Conservation (phyloP, 2,113 vertebrate species). For the Colius striatus region DNA sequence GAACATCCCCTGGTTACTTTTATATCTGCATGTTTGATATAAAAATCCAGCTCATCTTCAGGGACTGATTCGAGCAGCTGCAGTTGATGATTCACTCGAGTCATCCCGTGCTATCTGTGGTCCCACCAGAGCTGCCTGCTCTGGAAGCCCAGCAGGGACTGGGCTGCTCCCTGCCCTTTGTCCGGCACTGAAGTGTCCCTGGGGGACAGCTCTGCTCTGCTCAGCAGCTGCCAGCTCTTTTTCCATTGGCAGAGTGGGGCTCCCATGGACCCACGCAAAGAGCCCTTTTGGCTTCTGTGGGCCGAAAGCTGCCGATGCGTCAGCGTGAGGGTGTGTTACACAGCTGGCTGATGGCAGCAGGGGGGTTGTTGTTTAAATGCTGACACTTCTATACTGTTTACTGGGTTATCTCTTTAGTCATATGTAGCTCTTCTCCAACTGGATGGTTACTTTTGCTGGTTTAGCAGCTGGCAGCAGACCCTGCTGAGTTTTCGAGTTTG, state of each 20-base stretch:
- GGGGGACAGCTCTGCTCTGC: background rate
- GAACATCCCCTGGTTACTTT: background rate
- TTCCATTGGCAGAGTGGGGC: background rate
- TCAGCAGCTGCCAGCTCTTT: background rate
- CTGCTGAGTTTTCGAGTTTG: background rate
- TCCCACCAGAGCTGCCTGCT: background rate
- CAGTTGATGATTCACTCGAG: background rate
- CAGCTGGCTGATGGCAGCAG: background rate
- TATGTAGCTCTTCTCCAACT: background rate
- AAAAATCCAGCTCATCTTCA: background rate
- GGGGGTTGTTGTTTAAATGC: background rate
- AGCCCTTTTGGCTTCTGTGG: background rate
- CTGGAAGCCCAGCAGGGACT: background rate
- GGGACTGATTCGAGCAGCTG: background rate
- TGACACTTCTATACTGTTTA: background rate
- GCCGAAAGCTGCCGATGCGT: background rate
- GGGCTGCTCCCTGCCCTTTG: conserved; percentile 26
- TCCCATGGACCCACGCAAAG: background rate
- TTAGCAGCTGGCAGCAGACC: background rate
- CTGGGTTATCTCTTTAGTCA: background rate
- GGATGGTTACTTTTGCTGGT: background rate
- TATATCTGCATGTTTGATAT: background rate
- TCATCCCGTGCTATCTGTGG: background rate
- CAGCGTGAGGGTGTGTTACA: background rate
- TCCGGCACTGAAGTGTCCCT: background rate